Conservation (phyloP, 2,888 invertebrate genomes). For the Ochlodes sylvanus region DNA sequence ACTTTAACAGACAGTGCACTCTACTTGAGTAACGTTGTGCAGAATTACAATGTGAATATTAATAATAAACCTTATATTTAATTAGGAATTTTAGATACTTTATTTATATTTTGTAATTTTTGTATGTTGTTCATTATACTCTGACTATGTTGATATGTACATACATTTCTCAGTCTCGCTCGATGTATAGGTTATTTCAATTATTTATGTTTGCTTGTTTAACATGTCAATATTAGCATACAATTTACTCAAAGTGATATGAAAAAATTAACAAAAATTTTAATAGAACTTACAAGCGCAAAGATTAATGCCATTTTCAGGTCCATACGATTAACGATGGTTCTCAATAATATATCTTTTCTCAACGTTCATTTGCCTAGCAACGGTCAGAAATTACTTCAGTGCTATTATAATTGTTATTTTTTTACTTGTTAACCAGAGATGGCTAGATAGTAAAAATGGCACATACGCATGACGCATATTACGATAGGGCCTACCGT, state of each 20-base stretch:
- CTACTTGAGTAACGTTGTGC: slow-evolving; percentile 55
- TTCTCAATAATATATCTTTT: no score
- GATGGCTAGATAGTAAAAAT: no score
- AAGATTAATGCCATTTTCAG: no score
- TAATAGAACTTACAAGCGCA: neutral
- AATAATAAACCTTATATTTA: slow-evolving; percentile 43
- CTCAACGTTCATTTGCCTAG: no score
- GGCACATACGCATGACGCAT: no score
- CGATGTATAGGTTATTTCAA: slow-evolving; percentile 9
- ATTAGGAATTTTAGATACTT: slow-evolving; percentile 24
- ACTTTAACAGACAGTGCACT: slow-evolving; percentile 44
- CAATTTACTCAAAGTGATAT: neutral
- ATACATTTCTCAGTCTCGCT: slow-evolving; percentile 29
- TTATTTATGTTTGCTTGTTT: neutral
- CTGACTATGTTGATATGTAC: slow-evolving; percentile 31
- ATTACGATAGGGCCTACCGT: no score
- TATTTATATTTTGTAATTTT: slow-evolving; percentile 4
- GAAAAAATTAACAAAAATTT: neutral
- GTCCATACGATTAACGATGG: no score
- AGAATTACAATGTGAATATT: slow-evolving; percentile 57
- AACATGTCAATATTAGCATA: neutral
- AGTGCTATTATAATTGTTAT: no score
- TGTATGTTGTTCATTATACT: slow-evolving; percentile 2
- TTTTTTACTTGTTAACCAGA: no score
- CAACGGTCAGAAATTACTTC: no score